Conservation (phyloP, 2,888 invertebrate genomes). For the Nebria brevicollis region DNA sequence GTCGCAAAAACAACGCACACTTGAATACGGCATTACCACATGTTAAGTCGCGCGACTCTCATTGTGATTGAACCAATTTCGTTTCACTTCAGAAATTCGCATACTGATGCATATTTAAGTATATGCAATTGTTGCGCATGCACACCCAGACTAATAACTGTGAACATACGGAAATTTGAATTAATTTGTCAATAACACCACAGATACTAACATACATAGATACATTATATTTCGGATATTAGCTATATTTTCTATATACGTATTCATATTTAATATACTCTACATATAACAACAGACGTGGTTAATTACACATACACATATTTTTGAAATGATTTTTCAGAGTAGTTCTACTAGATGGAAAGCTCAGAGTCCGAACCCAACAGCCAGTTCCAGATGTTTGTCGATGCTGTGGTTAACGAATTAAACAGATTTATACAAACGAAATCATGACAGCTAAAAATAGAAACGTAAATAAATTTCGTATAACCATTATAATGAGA, state of each 20-base stretch:
- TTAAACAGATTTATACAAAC: neutral
- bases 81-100: neutral
- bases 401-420: too few relatives aligned
- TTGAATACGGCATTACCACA: neutral
- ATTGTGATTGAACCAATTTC: neutral
- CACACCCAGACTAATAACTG: neutral
- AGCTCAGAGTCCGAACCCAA: too few relatives aligned
- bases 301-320: too few relatives aligned
- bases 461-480: neutral
- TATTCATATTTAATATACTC: too few relatives aligned
- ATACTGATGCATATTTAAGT: neutral
- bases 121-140: neutral
- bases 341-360: too few relatives aligned
- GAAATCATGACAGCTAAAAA: neutral
- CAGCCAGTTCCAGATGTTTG: too few relatives aligned
- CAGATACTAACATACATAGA: too few relatives aligned
- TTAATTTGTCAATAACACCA: neutral
- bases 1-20: neutral
- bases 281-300: too few relatives aligned
- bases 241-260: too few relatives aligned
- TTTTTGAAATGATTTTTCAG: too few relatives aligned
- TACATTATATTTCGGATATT: too few relatives aligned
- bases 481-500: neutral
- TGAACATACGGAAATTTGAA: neutral
- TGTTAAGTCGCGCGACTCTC: neutral